Evolutionary conservation across 2,113 vertebrate species (phyloP), one percentile per base, ranked within the genome.

Genomic region (Sakesphorus luctuosus): DNA sequence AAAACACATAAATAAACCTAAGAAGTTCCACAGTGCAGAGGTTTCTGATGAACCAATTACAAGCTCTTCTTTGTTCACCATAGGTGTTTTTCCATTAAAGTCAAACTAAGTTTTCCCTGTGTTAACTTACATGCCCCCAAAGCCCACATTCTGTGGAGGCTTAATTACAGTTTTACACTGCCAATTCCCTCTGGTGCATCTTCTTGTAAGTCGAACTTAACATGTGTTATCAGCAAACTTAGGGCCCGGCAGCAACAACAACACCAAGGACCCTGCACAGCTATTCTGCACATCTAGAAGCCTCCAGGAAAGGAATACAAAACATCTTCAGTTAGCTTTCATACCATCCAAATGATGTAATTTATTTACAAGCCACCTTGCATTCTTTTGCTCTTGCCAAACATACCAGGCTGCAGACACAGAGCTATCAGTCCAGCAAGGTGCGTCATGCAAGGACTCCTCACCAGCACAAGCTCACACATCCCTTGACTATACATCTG

Each of bases 291-390:
- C 76, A 94, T 92, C 43, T 53, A 91, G 74, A 20, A 92, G 91
- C 84, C 90, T 88, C 90, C 76, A 95, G 94, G 93, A 97, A 95
- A 95, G 31, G 80, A 95, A 94, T 38, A 93, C 67, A 84, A 94
- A 97, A 36, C 81, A 94, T 94, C 84, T 94, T 71, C 91, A 87
- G 59, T 28, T 80, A 96, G 71, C 53, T 90, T 91, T 92, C 84
- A 49, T 86, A 76, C 56, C 87, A 59, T 76, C 61, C 62, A 85
- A 95, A 69, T 94, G 95, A 95, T 81, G 92, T 74, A 33, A 95
- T 94, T 97, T 94, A 95, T 95, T 95, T 95, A 82, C 61, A 94
- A 95, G 63, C 86, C 68, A 92, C 53, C 85, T 67, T 68, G 73
- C 89, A 69, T 95, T 89, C 88, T 49, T 68, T 79, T 38, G 36